Conservation (phyloP, 2,113 vertebrate genomes). For the Nothocercus julius region DNA sequence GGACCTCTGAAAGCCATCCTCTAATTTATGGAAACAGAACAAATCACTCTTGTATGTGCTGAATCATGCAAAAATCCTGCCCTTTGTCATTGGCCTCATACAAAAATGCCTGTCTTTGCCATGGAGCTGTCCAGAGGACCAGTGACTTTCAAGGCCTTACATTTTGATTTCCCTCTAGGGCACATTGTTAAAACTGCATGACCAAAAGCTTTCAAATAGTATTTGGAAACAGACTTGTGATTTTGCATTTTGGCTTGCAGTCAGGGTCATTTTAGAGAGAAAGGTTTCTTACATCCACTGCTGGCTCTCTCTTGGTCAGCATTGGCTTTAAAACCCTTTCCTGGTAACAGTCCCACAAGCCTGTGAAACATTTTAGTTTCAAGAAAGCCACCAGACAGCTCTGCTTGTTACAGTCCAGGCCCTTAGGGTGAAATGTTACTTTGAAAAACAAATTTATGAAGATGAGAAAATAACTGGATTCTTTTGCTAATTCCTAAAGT, state of each 20-base stretch:
- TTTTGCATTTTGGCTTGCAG: conserved; percentile 2
- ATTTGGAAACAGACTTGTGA: not conserved
- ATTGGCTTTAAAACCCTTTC: not conserved
- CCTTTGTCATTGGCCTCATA: not conserved
- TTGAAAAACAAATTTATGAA: not conserved
- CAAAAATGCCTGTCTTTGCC: not conserved
- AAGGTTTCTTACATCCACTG: not conserved
- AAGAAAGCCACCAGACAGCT: not conserved
- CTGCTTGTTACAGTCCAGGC: not conserved
- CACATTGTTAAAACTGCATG: not conserved
- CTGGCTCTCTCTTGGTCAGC: not conserved
- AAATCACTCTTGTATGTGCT: not conserved
- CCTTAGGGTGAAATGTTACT: not conserved
- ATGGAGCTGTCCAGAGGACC: not conserved
- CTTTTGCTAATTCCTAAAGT: not conserved
- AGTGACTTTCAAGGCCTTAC: not conserved
- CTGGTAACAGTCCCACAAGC: not conserved
- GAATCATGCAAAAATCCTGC: not conserved
- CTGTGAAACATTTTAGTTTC: not conserved
- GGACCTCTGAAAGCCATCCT: not conserved
- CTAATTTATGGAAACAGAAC: not conserved
- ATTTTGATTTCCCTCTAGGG: not conserved
- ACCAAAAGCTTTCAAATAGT: not conserved
- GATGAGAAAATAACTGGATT: not conserved
- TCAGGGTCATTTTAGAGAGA: not conserved